These are phyloP conservation scores for Drosophila nigrodunni DNA, from an alignment of 1,140 invertebrate genomes.

Conservation along the genomic window DNA sequence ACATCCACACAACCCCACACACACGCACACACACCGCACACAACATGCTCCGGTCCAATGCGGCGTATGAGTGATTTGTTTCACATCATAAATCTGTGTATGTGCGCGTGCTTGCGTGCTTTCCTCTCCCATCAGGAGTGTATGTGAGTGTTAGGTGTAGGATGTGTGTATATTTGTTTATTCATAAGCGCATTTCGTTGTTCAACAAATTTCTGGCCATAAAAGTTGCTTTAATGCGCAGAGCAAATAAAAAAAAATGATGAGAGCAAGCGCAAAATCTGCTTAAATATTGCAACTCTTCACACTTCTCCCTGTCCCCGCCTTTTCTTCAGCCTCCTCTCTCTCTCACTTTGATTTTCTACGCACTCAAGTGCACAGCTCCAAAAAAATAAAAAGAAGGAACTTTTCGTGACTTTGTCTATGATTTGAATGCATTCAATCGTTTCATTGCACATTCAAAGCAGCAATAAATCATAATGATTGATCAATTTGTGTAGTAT, in stretches of 20 bases:
- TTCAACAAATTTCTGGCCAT: constrained; percentile 49
- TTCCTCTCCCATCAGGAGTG: constrained; percentile 5
- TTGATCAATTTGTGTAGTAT: not conserved
- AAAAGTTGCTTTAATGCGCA: constrained; percentile 25
- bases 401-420: constrained; percentile 21
- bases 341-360: not conserved
- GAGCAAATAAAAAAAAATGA: constrained; percentile 25
- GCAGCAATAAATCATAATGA: not conserved
- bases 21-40: not conserved
- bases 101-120: constrained; percentile 33
- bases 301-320: not conserved
- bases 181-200: constrained; percentile 64
- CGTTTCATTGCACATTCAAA: constrained; percentile 26
- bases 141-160: not conserved
- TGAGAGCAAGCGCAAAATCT: constrained; percentile 21
- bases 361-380: constrained; percentile 18
- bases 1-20: not conserved
- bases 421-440: constrained; percentile 34
- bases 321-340: not conserved
- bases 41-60: constrained; percentile 13
- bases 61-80: constrained; percentile 53
- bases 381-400: constrained; percentile 10
- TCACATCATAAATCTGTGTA: constrained; percentile 49
- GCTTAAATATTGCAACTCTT: constrained; percentile 39
- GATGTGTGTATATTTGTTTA: constrained; percentile 55